These are phyloP conservation scores for Lepidothrix coronata DNA, from an alignment of 2,113 vertebrate species.

Conservation along the genomic window DNA sequence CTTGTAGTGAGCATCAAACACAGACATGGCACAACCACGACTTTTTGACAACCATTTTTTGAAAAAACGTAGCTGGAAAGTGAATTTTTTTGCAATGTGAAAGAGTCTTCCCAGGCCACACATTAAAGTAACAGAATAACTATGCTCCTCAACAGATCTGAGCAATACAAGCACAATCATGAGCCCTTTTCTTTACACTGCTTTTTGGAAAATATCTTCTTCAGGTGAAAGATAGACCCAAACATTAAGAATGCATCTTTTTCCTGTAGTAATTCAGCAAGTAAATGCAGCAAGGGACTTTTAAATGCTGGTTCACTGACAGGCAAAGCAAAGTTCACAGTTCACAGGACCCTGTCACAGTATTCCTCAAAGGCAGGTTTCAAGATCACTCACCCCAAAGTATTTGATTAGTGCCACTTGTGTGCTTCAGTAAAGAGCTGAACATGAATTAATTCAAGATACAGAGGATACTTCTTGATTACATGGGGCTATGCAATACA, in stretches of 20 bases:
- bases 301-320: not conserved
- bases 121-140: not conserved
- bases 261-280: not conserved
- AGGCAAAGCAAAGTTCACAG: not conserved
- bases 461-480: not conserved
- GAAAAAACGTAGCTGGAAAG: not conserved
- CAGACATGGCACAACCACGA: not conserved
- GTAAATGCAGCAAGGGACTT: not conserved
- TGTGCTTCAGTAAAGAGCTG: not conserved
- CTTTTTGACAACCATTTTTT: not conserved
- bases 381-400: not conserved
- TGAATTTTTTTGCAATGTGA: not conserved
- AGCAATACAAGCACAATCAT: not conserved
- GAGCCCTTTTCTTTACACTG: not conserved
- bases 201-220: not conserved
- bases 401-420: conserved; percentile 14
- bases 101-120: not conserved
- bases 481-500: not conserved
- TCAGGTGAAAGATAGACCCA: not conserved
- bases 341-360: not conserved
- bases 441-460: not conserved
- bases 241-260: conserved; percentile 1
- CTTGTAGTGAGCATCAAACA: not conserved
- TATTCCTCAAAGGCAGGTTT: not conserved
- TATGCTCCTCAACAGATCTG: not conserved